phyloP scores from a whole-genome alignment of 1,140 invertebrate genomes.

The Drosophila ambigua region DNA sequence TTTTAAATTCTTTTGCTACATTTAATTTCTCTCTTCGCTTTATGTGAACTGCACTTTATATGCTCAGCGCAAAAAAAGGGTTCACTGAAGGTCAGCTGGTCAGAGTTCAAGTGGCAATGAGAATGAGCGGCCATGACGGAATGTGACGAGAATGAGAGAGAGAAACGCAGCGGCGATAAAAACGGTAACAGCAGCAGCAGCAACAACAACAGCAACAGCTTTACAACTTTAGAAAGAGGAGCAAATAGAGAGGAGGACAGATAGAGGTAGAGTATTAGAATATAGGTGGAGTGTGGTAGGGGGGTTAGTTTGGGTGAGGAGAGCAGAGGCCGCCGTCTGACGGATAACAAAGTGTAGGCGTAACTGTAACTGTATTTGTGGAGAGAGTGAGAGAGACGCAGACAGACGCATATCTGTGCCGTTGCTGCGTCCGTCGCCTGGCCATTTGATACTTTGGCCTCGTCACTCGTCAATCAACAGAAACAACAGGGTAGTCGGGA shows the following conservation, averaged over 20 bases:
- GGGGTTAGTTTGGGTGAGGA: not conserved
- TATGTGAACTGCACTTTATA: not conserved
- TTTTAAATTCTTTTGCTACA: slow-evolving; percentile 10
- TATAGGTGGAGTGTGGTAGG: not conserved
- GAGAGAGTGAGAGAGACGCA: not conserved
- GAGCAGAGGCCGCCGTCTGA: not conserved
- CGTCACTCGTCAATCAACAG: slow-evolving; percentile 57
- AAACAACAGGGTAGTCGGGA: not conserved
- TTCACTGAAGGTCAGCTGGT: slow-evolving; percentile 83
- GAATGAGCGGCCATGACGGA: slow-evolving; percentile 37
- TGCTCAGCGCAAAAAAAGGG: slow-evolving; percentile 48
- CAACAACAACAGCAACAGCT: slow-evolving; percentile 6
- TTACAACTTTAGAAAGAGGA: slow-evolving; percentile 44
- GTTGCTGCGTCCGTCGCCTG: slow-evolving; percentile 28
- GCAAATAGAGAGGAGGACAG: slow-evolving; percentile 1
- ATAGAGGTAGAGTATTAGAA: not conserved
- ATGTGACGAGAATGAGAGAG: slow-evolving; percentile 6
- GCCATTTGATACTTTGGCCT: slow-evolving; percentile 80
- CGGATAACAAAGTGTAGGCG: slow-evolving; percentile 50
- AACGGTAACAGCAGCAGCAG: slow-evolving; percentile 1
- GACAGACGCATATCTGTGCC: slow-evolving; percentile 65
- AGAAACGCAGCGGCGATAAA: slow-evolving; percentile 33
- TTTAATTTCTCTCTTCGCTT: slow-evolving; percentile 4
- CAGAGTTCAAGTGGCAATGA: slow-evolving; percentile 76
- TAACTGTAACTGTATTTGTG: slow-evolving; percentile 42